These are phyloP conservation scores for Anolis apletophallus DNA, from an alignment of 2,797 vertebrate genomes.

Conservation along the genomic window DNA sequence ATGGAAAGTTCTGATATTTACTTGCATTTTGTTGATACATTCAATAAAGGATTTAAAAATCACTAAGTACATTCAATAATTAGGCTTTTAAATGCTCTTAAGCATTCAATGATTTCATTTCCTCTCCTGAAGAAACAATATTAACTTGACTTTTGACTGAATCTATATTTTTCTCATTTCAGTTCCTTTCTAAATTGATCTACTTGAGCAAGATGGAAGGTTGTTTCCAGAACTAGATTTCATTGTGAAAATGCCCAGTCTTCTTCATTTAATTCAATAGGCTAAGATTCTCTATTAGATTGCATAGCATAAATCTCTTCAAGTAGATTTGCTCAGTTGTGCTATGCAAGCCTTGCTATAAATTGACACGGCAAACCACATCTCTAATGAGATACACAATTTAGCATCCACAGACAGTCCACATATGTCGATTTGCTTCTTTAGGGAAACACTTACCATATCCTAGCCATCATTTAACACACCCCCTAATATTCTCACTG, in stretches of 20 bases:
- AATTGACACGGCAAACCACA: too few species aligned
- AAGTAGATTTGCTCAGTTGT: too few species aligned
- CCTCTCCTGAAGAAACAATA: not conserved
- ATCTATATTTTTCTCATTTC: not conserved
- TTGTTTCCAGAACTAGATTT: not conserved
- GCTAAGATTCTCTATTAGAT: too few species aligned
- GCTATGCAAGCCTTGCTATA: too few species aligned
- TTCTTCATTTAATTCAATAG: not conserved
- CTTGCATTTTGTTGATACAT: not conserved
- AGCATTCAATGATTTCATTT: not conserved
- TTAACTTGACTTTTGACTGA: not conserved
- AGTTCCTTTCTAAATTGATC: not conserved
- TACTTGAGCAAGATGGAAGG: not conserved
- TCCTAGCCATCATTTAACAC: not conserved
- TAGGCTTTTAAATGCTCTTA: not conserved
- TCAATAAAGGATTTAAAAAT: constrained; percentile 13
- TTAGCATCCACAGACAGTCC: not conserved
- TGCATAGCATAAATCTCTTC: too few species aligned
- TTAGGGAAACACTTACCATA: not conserved
- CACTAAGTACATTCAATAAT: constrained; percentile 18
- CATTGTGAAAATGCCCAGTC: not conserved
- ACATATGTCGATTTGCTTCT: not conserved
- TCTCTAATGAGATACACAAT: too few species aligned
- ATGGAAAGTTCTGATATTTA: constrained; percentile 15
- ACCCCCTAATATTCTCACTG: too few species aligned